Conservation (phyloP, 2,888 invertebrate genomes). For the Euspilapteryx auroguttella region DNA sequence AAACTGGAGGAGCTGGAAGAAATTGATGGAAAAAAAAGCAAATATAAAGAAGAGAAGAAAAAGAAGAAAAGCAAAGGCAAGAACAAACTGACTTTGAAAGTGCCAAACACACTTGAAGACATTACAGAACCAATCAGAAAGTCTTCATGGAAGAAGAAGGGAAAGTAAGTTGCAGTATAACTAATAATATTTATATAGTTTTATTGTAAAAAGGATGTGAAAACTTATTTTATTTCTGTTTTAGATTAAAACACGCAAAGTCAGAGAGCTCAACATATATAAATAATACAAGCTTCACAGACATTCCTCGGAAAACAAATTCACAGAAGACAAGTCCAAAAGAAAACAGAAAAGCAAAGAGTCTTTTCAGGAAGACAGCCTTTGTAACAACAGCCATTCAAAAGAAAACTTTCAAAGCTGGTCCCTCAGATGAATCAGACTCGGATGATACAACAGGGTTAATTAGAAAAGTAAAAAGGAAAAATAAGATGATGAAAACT, state of each 20-base stretch:
- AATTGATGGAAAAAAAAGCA: conserved; percentile 24
- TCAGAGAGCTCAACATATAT: conserved; percentile 31
- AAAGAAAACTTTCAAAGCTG: conserved; percentile 28
- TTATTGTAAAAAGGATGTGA: background rate
- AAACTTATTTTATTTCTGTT: conserved; percentile 11
- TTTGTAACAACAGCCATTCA: conserved; percentile 62
- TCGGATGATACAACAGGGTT: conserved; percentile 42
- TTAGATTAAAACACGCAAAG: conserved; percentile 43
- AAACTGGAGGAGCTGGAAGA: conserved; percentile 58
- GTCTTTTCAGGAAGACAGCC: conserved; percentile 62
- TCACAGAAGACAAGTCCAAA: conserved; percentile 18
- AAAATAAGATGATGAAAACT: conserved; percentile 29
- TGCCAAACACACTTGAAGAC: conserved; percentile 38
- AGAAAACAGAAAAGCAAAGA: conserved; percentile 28
- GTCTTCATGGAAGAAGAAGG: conserved; percentile 45
- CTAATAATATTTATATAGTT: too few relatives aligned
- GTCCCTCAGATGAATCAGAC: conserved; percentile 38
- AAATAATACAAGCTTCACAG: conserved; percentile 44
- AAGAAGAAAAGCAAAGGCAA: conserved; percentile 49
- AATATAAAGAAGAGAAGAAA: conserved; percentile 37
- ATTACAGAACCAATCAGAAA: conserved; percentile 32
- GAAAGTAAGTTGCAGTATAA: conserved; percentile 30
- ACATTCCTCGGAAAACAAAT: conserved; percentile 29
- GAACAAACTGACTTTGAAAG: conserved; percentile 34
- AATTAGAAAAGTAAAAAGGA: conserved; percentile 46